phyloP scores from a whole-genome alignment of 2,113 vertebrate genomes.

The Natator depressus region DNA sequence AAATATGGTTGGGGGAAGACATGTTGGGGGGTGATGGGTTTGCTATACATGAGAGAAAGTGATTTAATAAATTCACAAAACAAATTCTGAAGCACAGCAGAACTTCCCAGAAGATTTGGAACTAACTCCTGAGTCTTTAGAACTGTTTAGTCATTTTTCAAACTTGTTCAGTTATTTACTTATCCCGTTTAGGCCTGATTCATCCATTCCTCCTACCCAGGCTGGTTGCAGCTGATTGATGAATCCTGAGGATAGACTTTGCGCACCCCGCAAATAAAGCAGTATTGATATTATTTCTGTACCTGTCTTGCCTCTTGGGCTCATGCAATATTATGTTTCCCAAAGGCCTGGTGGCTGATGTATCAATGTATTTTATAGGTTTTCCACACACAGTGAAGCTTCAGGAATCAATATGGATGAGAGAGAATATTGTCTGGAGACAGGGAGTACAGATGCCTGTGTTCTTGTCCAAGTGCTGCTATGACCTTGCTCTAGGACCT shows the following conservation, averaged over 20 bases:
- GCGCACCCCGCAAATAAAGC: not conserved
- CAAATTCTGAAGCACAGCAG: not conserved
- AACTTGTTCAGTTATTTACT: conserved; percentile 8
- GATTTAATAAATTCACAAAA: not conserved
- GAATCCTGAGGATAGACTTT: not conserved
- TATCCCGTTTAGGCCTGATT: not conserved
- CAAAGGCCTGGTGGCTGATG: not conserved
- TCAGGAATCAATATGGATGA: not conserved
- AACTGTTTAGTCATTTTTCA: not conserved
- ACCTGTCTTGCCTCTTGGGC: not conserved
- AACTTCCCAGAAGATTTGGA: conserved; percentile 27
- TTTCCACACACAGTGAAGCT: not conserved
- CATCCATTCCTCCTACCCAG: not conserved
- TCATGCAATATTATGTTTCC: not conserved
- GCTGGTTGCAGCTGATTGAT: not conserved
- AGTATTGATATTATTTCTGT: not conserved
- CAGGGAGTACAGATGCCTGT: not conserved
- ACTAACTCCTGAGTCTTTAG: not conserved
- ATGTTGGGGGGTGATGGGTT: conserved; percentile 5
- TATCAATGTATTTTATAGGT: not conserved
- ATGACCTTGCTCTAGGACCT: not conserved
- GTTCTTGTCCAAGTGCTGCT: not conserved
- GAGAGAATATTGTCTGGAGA: not conserved
- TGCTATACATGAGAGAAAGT: conserved; percentile 18
- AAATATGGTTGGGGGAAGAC: conserved; percentile 18